Conservation (phyloP, 2,113 vertebrate genomes). For the Hucho hucho region DNA sequence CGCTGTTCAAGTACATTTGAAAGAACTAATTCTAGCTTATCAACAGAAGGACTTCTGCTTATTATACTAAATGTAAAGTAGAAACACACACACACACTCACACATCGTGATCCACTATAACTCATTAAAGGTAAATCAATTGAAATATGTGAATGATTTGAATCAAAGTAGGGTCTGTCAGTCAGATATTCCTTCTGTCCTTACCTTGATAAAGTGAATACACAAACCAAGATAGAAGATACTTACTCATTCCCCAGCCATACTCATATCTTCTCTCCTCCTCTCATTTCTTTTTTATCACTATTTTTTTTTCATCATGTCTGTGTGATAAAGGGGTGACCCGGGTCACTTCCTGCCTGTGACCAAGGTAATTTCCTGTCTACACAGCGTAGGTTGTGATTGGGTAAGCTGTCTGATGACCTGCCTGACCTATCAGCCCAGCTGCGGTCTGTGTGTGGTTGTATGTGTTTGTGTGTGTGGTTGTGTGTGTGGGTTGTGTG, state of each 20-base stretch:
- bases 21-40: background rate
- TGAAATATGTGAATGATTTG: constrained; percentile 43
- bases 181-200: constrained; percentile 12
- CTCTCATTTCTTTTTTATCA: background rate
- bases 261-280: constrained; percentile 55
- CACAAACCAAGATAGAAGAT: constrained; percentile 24
- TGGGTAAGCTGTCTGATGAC: constrained; percentile 59
- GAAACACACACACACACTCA: constrained; percentile 20
- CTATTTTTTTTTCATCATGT: constrained; percentile 45
- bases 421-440: constrained; percentile 37
- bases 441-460: too few species aligned
- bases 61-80: constrained; percentile 51
- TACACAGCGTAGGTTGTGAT: constrained; percentile 29
- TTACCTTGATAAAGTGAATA: constrained; percentile 53
- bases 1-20: constrained; percentile 28
- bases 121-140: constrained; percentile 61
- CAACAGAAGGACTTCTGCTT: constrained; percentile 33
- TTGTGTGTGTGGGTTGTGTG: constrained; percentile 28
- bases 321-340: constrained; percentile 60
- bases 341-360: constrained; percentile 47
- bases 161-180: constrained; percentile 54
- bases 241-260: constrained; percentile 33
- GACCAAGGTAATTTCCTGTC: constrained; percentile 49
- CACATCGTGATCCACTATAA: constrained; percentile 40
- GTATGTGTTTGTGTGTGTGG: constrained; percentile 8